phyloP scores from a whole-genome alignment of 2,888 invertebrate species.

The Tuberolachnus salignus region DNA sequence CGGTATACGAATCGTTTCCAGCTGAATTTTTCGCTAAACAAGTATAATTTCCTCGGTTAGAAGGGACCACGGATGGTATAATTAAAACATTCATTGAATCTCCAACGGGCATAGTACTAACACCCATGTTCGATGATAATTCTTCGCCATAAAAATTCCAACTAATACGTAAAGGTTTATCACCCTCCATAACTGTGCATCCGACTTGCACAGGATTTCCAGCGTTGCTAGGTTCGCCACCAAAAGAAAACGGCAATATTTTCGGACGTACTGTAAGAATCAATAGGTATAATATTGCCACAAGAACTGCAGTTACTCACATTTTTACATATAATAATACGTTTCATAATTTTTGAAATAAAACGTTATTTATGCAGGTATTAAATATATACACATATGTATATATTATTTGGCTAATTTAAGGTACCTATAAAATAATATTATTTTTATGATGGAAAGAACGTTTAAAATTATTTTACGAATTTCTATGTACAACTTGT shows the following conservation, averaged over 20 bases:
- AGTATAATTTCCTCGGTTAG: slow-evolving; percentile 69
- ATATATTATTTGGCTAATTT: too few species aligned
- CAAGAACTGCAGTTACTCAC: slow-evolving; percentile 60
- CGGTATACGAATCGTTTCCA: slow-evolving; percentile 65
- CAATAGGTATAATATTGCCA: slow-evolving; percentile 60
- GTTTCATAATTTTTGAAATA: too few species aligned
- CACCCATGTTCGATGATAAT: slow-evolving; percentile 59
- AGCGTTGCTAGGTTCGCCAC: slow-evolving; percentile 61
- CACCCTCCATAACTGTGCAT: slow-evolving; percentile 62
- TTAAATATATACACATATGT: too few species aligned
- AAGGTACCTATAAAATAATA: too few species aligned
- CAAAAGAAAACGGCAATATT: slow-evolving; percentile 63
- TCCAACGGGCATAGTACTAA: slow-evolving; percentile 63
- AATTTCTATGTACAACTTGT: too few species aligned
- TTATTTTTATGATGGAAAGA: too few species aligned
- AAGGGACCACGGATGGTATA: slow-evolving; percentile 69
- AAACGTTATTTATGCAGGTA: too few species aligned
- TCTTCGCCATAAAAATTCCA: slow-evolving; percentile 68
- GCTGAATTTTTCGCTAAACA: slow-evolving; percentile 68
- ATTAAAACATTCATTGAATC: slow-evolving; percentile 71
- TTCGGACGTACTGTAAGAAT: slow-evolving; percentile 62
- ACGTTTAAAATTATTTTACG: too few species aligned
- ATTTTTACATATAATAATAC: too few species aligned
- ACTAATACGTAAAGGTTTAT: slow-evolving; percentile 64
- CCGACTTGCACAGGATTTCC: slow-evolving; percentile 61